A percentile compares a stretch with the other conserved stretches of the same genome.
Evolutionary conservation across 1,140 invertebrate species (phyloP).

Genomic region (Leptoteleia sp.): DNA sequence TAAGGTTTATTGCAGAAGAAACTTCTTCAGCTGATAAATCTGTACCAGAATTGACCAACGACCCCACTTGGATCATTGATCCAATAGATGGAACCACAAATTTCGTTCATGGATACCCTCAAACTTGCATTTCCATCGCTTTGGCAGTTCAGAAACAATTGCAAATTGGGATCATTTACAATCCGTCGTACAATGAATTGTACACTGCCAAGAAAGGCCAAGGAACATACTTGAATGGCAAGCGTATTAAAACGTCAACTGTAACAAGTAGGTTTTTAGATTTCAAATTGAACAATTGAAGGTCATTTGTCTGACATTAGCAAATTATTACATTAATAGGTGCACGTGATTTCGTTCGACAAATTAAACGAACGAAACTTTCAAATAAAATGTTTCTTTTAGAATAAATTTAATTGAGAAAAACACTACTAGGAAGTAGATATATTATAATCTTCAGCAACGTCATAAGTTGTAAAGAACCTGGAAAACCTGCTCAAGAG

Average conservation of each 20-base stretch:
- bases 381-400: no score
- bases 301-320: no score
- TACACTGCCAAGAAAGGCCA: conserved; percentile 87
- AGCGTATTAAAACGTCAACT: conserved; percentile 85
- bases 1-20: conserved; percentile 92
- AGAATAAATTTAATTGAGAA: no score
- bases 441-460: no score
- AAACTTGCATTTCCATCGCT: conserved; percentile 85
- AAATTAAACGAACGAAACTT: no score
- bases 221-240: conserved; percentile 88
- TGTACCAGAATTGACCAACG: conserved; percentile 85
- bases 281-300: no score
- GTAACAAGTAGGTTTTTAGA: conserved; percentile 73
- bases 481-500: no score
- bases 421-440: no score
- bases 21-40: conserved; percentile 82
- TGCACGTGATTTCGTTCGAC: no score
- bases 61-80: conserved; percentile 95
- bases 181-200: conserved; percentile 88
- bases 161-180: conserved; percentile 88
- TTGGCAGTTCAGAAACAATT: conserved; percentile 86
- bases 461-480: no score
- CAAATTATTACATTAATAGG: no score
- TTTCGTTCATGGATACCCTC: conserved; percentile 86
- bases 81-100: conserved; percentile 89